A percentile compares a stretch with the other conserved stretches of the same genome.
These are phyloP conservation scores for Drosophila ananassae DNA, from an alignment of 1,140 invertebrate species.

Conservation along the genomic window DNA sequence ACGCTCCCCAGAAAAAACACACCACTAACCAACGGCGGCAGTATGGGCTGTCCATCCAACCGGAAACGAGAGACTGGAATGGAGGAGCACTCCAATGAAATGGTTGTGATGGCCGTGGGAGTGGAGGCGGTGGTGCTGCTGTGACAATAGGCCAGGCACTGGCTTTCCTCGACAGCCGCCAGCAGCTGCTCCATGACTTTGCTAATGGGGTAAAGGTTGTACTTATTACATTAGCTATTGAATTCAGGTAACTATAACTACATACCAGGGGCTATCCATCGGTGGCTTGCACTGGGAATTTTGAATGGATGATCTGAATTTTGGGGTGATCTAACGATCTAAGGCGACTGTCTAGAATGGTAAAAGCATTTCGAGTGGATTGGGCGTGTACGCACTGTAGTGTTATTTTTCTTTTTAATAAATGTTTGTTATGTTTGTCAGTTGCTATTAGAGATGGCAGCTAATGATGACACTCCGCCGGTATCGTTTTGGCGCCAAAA, in stretches of 20 bases:
- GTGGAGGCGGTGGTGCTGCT: background rate
- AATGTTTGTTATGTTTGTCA: slow-evolving; percentile 23
- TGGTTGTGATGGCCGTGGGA: slow-evolving; percentile 11
- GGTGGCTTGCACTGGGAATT: slow-evolving; percentile 3
- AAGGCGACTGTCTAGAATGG: background rate
- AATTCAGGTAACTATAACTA: background rate
- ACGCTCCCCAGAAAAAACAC: slow-evolving; percentile 15
- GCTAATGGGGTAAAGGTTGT: slow-evolving; percentile 5
- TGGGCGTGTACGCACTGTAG: background rate
- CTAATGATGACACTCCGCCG: slow-evolving; percentile 14
- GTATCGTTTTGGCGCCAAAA: slow-evolving; percentile 7
- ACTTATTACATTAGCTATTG: background rate
- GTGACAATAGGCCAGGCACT: background rate
- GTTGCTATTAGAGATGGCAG: slow-evolving; percentile 37
- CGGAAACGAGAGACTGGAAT: slow-evolving; percentile 85
- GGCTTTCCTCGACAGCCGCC: slow-evolving; percentile 35
- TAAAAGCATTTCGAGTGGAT: background rate
- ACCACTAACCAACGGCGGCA: slow-evolving; percentile 87
- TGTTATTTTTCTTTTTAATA: background rate
- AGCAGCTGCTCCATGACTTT: slow-evolving; percentile 54
- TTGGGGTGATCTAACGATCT: background rate
- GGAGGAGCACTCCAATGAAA: slow-evolving; percentile 7
- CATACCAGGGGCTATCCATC: slow-evolving; percentile 13
- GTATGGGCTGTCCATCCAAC: slow-evolving; percentile 86
- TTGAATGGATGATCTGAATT: background rate